phyloP scores from a whole-genome alignment of 2,797 vertebrate species.

The Phylloscopus collybita region DNA sequence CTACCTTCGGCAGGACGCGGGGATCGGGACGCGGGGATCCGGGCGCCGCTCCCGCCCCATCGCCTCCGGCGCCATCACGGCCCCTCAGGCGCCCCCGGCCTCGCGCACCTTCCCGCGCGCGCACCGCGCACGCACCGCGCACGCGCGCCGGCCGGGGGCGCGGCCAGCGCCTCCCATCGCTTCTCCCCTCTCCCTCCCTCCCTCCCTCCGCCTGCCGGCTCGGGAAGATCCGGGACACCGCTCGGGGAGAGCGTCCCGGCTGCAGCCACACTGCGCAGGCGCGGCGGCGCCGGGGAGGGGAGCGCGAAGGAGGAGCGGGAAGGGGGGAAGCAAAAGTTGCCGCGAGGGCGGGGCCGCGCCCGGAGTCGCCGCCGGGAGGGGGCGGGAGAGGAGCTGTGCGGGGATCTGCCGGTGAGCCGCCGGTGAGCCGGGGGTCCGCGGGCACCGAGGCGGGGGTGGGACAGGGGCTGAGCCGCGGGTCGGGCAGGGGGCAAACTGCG shows the following conservation, averaged over 20 bases:
- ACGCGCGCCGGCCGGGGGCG: rapidly evolving
- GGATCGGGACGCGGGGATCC: too few species aligned
- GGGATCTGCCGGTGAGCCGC: neutral
- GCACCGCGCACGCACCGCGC: neutral
- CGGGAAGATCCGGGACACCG: neutral
- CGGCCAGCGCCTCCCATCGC: rapidly evolving
- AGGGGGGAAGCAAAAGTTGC: neutral
- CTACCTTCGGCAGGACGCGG: too few species aligned
- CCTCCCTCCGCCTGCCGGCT: neutral
- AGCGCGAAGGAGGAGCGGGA: neutral
- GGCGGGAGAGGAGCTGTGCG: neutral
- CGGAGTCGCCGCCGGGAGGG: constrained; percentile 2
- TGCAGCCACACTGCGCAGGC: neutral
- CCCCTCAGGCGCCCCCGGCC: neutral
- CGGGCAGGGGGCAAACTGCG: neutral
- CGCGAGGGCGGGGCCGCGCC: neutral
- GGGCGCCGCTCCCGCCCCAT: neutral
- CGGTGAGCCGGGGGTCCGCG: neutral
- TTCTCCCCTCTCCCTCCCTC: too few species aligned
- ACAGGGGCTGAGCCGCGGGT: neutral
- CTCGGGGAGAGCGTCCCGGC: rapidly evolving
- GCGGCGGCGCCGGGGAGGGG: neutral
- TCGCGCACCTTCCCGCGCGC: neutral
- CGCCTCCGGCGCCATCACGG: neutral
- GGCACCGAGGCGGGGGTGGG: neutral